Evolutionary conservation across 2,888 invertebrate species (phyloP).

Genomic region (Geotrupes spiniger): DNA sequence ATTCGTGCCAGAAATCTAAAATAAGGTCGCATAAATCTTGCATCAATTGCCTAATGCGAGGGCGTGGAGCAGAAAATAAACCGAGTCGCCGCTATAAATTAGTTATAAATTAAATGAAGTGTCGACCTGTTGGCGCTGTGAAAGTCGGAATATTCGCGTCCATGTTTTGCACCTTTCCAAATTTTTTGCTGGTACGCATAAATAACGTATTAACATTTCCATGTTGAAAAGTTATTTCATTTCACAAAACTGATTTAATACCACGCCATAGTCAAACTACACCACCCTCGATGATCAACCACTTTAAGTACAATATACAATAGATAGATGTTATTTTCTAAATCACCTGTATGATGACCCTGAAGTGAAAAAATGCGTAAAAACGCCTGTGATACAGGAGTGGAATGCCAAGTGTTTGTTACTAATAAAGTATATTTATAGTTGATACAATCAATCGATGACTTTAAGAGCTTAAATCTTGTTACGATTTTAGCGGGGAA

Average conservation of each 20-base stretch:
- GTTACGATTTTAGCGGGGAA: constrained; percentile 17
- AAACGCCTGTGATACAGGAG: constrained; percentile 30
- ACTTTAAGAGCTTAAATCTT: constrained; percentile 32
- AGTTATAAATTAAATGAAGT: constrained; percentile 14
- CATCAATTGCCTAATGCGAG: not conserved
- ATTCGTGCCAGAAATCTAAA: not conserved
- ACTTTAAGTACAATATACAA: too few species aligned
- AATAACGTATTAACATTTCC: too few species aligned
- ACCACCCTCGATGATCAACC: too few species aligned
- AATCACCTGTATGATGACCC: too few species aligned
- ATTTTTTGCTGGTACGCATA: not conserved
- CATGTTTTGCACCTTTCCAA: not conserved
- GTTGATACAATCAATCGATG: constrained; percentile 33
- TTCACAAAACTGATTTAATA: too few species aligned
- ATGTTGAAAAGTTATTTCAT: too few species aligned
- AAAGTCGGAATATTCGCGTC: not conserved
- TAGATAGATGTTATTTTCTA: too few species aligned
- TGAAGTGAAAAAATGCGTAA: constrained; percentile 1
- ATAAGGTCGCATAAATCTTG: too few species aligned
- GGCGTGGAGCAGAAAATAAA: constrained; percentile 15
- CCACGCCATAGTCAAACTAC: too few species aligned
- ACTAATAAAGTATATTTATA: constrained; percentile 20
- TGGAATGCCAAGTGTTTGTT: constrained; percentile 25
- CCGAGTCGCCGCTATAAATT: constrained; percentile 14
- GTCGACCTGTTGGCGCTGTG: not conserved